Conservation (phyloP, 2,113 vertebrate species). For the Acanthisitta chloris region DNA sequence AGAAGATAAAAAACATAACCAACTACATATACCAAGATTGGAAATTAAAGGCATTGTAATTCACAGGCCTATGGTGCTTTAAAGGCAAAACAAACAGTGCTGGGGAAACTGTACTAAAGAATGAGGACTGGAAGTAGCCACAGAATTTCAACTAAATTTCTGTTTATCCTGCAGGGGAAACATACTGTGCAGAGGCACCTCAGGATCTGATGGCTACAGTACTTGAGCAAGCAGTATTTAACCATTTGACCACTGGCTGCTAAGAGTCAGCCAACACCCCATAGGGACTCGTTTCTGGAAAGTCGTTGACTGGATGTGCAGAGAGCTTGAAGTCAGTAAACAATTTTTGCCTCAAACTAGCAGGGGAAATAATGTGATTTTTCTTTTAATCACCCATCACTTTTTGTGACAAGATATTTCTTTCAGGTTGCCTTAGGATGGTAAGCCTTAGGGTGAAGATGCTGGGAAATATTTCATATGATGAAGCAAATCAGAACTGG, state of each 20-base stretch:
- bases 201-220: neutral
- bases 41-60: neutral
- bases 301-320: neutral
- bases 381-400: neutral
- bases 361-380: neutral
- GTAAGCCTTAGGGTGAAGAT: neutral
- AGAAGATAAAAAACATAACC: neutral
- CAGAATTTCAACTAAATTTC: neutral
- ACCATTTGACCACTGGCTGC: neutral
- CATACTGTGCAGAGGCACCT: neutral
- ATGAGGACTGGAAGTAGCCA: neutral
- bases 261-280: neutral
- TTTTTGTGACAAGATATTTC: neutral
- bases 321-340: neutral
- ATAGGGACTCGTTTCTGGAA: neutral
- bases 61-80: neutral
- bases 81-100: neutral
- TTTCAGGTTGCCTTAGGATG: neutral
- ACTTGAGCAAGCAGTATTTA: neutral
- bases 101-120: neutral
- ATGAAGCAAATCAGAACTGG: neutral
- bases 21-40: rapidly evolving
- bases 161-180: neutral
- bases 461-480: neutral
- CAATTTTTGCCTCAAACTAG: neutral